phyloP scores from a whole-genome alignment of 2,888 invertebrate genomes.

The Tholera decimalis region DNA sequence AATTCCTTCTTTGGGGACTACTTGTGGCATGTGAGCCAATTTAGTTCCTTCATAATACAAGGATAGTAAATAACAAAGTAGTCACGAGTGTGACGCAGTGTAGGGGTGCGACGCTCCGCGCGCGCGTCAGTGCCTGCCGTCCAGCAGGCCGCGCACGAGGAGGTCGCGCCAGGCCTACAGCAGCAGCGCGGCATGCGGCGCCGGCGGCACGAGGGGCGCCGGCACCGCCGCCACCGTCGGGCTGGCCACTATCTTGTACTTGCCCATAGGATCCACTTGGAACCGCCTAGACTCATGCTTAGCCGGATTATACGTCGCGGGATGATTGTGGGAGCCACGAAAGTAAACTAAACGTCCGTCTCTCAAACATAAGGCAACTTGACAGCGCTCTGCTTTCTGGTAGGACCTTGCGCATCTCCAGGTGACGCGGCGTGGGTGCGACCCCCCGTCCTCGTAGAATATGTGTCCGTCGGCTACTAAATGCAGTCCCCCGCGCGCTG shows the following conservation, averaged over 20 bases:
- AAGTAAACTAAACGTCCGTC: slow-evolving; percentile 89
- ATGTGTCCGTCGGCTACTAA: slow-evolving; percentile 88
- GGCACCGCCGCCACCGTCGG: slow-evolving; percentile 70
- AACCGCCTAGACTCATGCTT: slow-evolving; percentile 88
- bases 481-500: slow-evolving; percentile 88
- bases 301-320: slow-evolving; percentile 85
- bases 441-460: slow-evolving; percentile 90
- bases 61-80: slow-evolving; percentile 42
- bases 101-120: slow-evolving; percentile 81
- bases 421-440: slow-evolving; percentile 87
- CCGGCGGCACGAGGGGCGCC: slow-evolving; percentile 77
- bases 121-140: slow-evolving; percentile 82
- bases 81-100: slow-evolving; percentile 30
- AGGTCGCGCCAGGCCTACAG: slow-evolving; percentile 91
- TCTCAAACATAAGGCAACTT: slow-evolving; percentile 87
- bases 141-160: slow-evolving; percentile 87
- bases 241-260: slow-evolving; percentile 87
- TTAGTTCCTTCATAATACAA: slow-evolving; percentile 54
- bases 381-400: slow-evolving; percentile 88
- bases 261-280: slow-evolving; percentile 88
- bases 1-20: slow-evolving; percentile 31
- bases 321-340: slow-evolving; percentile 87
- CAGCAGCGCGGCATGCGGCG: slow-evolving; percentile 84
- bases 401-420: slow-evolving; percentile 89
- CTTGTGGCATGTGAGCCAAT: slow-evolving; percentile 35